Percentiles rank a stretch among this genome's conserved stretches.
Evolutionary conservation across 2,888 invertebrate genomes (phyloP).

Genomic region (Drosophila mulleri): DNA sequence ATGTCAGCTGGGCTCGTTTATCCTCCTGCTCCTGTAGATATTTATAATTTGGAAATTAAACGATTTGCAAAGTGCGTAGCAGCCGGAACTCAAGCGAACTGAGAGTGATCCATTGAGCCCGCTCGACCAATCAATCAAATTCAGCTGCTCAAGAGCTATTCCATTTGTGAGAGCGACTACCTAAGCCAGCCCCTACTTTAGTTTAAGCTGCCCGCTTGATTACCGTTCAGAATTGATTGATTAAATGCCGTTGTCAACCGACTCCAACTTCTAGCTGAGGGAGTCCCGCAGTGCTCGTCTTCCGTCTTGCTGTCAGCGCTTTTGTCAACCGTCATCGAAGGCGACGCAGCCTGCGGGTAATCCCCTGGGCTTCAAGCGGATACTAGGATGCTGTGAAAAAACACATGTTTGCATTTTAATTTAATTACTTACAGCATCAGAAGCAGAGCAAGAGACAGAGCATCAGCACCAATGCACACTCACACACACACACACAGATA

Average conservation of each 20-base stretch:
- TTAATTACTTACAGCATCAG: constrained; percentile 78
- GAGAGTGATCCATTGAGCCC: constrained; percentile 72
- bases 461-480: not conserved
- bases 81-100: constrained; percentile 25
- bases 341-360: constrained; percentile 48
- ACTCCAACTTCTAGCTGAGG: constrained; percentile 5
- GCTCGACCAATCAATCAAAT: constrained; percentile 71
- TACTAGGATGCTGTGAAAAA: constrained; percentile 54
- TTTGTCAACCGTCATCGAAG: constrained; percentile 66
- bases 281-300: constrained; percentile 33
- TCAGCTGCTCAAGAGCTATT: constrained; percentile 39
- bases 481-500: not conserved
- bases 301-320: constrained; percentile 65
- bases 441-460: constrained; percentile 24
- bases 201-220: constrained; percentile 77
- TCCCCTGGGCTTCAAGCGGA: constrained; percentile 61
- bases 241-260: constrained; percentile 76
- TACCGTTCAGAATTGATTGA: constrained; percentile 81
- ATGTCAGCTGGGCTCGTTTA: constrained; percentile 56
- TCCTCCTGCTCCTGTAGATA: constrained; percentile 28
- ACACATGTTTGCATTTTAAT: constrained; percentile 81
- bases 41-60: constrained; percentile 78
- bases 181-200: constrained; percentile 71
- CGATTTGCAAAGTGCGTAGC: constrained; percentile 59
- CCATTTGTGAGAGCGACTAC: constrained; percentile 20